Percentiles rank a stretch among this genome's conserved stretches.
Conservation (phyloP, 2,888 invertebrate genomes). For the Zygaena filipendulae region DNA sequence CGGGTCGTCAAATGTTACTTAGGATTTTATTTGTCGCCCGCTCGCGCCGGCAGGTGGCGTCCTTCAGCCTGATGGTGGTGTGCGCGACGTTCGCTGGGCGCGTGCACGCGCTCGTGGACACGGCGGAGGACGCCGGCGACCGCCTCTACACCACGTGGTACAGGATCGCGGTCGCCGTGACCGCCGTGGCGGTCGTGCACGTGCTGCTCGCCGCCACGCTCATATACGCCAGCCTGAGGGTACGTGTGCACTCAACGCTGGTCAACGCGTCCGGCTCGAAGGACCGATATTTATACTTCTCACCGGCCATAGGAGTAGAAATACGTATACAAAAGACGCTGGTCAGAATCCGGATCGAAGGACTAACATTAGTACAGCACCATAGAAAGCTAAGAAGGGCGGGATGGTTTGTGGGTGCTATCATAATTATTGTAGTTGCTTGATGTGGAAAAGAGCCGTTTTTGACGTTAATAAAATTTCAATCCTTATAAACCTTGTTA, state of each 20-base stretch:
- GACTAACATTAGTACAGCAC: conserved; percentile 1
- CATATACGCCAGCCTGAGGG: conserved; percentile 31
- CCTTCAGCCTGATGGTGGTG: conserved; percentile 29
- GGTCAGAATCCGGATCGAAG: neutral
- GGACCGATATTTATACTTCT: neutral
- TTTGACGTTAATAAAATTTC: too few relatives aligned
- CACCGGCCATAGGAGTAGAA: too few relatives aligned
- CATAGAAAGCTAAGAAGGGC: too few relatives aligned
- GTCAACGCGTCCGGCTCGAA: neutral
- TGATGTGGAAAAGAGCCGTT: too few relatives aligned
- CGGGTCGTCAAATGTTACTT: too few relatives aligned
- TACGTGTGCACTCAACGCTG: too few relatives aligned
- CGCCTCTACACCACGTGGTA: conserved; percentile 32
- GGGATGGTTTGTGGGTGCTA: too few relatives aligned
- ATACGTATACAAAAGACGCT: too few relatives aligned
- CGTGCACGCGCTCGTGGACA: conserved; percentile 24
- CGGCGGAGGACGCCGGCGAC: conserved; percentile 27
- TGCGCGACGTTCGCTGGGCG: conserved; percentile 31
- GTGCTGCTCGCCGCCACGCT: conserved; percentile 33
- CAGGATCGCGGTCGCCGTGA: conserved; percentile 24
- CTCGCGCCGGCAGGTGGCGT: conserved; percentile 35
- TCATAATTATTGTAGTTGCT: too few relatives aligned
- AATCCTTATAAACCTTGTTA: too few relatives aligned
- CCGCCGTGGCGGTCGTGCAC: conserved; percentile 31
- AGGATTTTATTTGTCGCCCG: too few relatives aligned